phyloP scores from a whole-genome alignment of 2,113 vertebrate species.

The Oncorhynchus keta region DNA sequence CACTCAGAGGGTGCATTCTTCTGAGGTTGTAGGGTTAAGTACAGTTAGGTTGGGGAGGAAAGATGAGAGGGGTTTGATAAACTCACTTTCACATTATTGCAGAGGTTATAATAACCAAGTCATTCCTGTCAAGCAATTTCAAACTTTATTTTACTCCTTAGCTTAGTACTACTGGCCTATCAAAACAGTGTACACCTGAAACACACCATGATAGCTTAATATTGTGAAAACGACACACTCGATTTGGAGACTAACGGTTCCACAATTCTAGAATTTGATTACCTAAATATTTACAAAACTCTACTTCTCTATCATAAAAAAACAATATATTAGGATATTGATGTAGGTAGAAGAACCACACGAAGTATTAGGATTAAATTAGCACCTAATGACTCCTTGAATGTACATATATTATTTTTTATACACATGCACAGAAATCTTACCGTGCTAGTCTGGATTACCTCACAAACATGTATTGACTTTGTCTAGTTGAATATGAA shows the following conservation, averaged over 20 bases:
- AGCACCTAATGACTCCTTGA: constrained; percentile 12
- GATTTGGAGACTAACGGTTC: constrained; percentile 25
- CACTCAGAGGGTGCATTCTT: constrained; percentile 38
- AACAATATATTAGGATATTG: background rate
- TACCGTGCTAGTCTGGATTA: constrained; percentile 40
- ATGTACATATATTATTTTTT: background rate
- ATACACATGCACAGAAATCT: constrained; percentile 45
- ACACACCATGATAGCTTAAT: constrained; percentile 50
- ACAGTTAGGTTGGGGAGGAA: background rate
- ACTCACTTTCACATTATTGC: constrained; percentile 26
- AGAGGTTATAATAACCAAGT: constrained; percentile 20
- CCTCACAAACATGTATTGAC: constrained; percentile 10
- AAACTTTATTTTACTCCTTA: background rate
- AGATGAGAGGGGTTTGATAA: constrained; percentile 7
- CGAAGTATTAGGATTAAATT: background rate
- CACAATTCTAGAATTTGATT: background rate
- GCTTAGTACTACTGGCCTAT: constrained; percentile 17
- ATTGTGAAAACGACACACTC: constrained; percentile 33
- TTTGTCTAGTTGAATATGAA: constrained; percentile 8
- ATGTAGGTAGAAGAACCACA: background rate
- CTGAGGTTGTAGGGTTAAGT: constrained; percentile 3
- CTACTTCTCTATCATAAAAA: constrained; percentile 26
- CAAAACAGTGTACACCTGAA: constrained; percentile 51
- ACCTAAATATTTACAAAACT: constrained; percentile 20
- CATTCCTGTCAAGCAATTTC: background rate